Evolutionary conservation across 2,797 vertebrate species (phyloP), one percentile per base, ranked within the genome.

Genomic region (Ibycter americanus): DNA sequence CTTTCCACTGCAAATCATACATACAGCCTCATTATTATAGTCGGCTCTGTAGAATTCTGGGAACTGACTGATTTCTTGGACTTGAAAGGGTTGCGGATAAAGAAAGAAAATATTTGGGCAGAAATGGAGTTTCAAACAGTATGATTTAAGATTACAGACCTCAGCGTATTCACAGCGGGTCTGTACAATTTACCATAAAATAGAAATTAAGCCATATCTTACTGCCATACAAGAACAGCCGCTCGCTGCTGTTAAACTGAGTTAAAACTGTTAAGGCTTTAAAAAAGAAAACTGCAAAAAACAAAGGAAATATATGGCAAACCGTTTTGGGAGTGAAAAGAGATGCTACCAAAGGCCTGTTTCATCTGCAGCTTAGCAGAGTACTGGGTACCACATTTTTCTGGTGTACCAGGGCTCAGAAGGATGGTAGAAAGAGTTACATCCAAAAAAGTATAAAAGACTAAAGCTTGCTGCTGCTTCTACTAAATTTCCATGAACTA

Each of bases 291-390:
- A n/a, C 11, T 73, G 11, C 32, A 55, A 87, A 78, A 70, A 82
- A 3, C 20, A 80, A 62, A 58, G 3, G 5, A 59, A 38, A 36
- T 59, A 18, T 19, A 25, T 29, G 11, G 12, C 4, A 93, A 83
- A 72, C 25, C 0, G 2, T 59, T 90, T 32, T 84, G 38, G 6
- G 72, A 76, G 16, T 44, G 19, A 76, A 38, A 68, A 40, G 9
- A 83, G 25, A 11, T 49, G 25, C 6, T 66, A 31, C 22, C 0
- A 0, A 73, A 66, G 18, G 3, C 16, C 14, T 38, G 8, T 83
- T 85, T 83, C 6, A 51, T 31, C 51, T 80, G 16, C 32, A 83
- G 0, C 15, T 62, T 86, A 38, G 8, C 17, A 65, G 54, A 74
- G 25, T 52, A 15, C 29, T 72, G 8, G 15, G 19, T 54, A 42